Evolutionary conservation across 2,888 invertebrate species (phyloP).

Genomic region (Bhutanitis thaidina): DNA sequence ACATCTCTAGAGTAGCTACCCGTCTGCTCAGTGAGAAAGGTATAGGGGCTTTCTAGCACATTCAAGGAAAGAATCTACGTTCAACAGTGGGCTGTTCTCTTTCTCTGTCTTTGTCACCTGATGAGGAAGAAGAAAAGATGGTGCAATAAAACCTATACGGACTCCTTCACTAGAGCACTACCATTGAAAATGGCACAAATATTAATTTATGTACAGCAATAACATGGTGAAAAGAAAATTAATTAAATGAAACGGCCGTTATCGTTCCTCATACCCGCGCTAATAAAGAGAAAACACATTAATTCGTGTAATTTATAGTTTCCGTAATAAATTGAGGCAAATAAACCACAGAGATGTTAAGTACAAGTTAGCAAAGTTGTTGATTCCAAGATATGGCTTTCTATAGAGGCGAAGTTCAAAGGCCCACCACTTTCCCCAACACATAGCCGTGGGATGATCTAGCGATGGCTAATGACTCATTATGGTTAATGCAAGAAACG

Average conservation of each 20-base stretch:
- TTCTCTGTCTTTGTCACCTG: too few relatives aligned
- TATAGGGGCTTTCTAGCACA: too few relatives aligned
- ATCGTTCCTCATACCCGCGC: not conserved
- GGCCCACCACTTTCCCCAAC: slow-evolving; percentile 15
- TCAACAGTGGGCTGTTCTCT: too few relatives aligned
- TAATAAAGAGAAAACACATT: slow-evolving; percentile 8
- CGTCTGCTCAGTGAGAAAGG: too few relatives aligned
- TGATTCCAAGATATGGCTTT: slow-evolving; percentile 16
- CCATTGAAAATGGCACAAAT: too few relatives aligned
- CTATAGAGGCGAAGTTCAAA: slow-evolving; percentile 6
- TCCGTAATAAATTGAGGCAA: slow-evolving; percentile 7
- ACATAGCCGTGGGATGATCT: slow-evolving; percentile 2
- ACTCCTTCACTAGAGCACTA: too few relatives aligned
- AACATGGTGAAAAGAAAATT: too few relatives aligned
- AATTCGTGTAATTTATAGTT: slow-evolving; percentile 9
- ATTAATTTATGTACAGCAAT: too few relatives aligned
- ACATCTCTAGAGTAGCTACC: too few relatives aligned
- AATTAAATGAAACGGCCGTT: not conserved
- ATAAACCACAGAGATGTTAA: slow-evolving; percentile 1
- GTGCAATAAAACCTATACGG: too few relatives aligned
- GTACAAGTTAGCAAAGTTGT: not conserved
- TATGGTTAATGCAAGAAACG: not conserved
- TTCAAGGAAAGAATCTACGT: too few relatives aligned
- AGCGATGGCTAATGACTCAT: not conserved
- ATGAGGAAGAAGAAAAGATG: too few relatives aligned